Percentiles rank a stretch among this genome's conserved stretches.
Evolutionary conservation across 2,888 invertebrate genomes (phyloP).

Genomic region (Bedellia somnulentella): DNA sequence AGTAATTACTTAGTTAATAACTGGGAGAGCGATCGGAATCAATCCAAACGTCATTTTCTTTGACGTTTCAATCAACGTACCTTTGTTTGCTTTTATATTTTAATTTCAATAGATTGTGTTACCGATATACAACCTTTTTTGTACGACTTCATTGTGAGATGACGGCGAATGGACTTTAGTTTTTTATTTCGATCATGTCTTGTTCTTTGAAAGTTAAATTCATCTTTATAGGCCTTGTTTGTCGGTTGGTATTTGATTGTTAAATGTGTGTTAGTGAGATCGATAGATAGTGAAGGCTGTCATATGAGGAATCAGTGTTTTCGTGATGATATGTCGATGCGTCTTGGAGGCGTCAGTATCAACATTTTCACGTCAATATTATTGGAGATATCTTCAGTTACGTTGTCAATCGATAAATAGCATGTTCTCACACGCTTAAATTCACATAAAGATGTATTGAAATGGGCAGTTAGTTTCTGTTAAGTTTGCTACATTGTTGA

Average conservation of each 20-base stretch:
- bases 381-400: no score
- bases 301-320: constrained; percentile 3
- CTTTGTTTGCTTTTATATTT: constrained; percentile 56
- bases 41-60: constrained; percentile 47
- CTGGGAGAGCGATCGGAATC: constrained; percentile 48
- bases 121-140: constrained; percentile 51
- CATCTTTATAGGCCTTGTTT: neutral
- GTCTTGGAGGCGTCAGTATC: neutral
- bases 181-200: no score
- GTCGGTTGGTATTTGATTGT: neutral
- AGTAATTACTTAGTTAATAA: constrained; percentile 56
- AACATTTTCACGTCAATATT: constrained; percentile 1
- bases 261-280: neutral
- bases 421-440: no score
- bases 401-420: no score
- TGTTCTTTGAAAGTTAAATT: constrained; percentile 16
- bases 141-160: constrained; percentile 26
- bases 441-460: no score
- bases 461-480: no score
- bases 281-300: constrained; percentile 4
- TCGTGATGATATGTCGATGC: constrained; percentile 5
- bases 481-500: no score
- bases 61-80: constrained; percentile 59
- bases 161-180: constrained; percentile 14
- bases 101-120: constrained; percentile 57